These are phyloP conservation scores for Sebastes schlegelii DNA, from an alignment of 2,113 vertebrate species.

Conservation along the genomic window DNA sequence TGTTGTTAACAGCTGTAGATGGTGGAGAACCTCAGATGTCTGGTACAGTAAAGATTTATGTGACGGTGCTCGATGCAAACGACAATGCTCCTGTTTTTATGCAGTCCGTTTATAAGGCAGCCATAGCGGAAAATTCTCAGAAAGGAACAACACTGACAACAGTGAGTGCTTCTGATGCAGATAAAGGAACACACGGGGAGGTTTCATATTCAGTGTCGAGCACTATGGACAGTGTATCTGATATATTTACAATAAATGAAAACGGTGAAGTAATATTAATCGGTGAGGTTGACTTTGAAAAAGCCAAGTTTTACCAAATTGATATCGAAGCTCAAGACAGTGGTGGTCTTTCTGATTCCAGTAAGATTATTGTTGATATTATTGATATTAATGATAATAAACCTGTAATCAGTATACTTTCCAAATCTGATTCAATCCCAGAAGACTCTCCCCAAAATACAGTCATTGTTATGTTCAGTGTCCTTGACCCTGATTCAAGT, in stretches of 20 bases:
- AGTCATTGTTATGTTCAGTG: constrained; percentile 64
- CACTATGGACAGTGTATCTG: constrained; percentile 35
- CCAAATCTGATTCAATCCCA: constrained; percentile 57
- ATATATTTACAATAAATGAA: constrained; percentile 78
- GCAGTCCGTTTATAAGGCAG: constrained; percentile 68
- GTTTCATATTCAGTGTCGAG: constrained; percentile 81
- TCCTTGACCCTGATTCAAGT: constrained; percentile 66
- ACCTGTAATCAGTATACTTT: constrained; percentile 76
- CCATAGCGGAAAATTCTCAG: constrained; percentile 73
- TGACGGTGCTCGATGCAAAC: constrained; percentile 61
- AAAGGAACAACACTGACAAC: constrained; percentile 46
- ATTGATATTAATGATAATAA: constrained; percentile 82
- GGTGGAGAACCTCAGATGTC: constrained; percentile 66
- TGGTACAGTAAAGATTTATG: constrained; percentile 48
- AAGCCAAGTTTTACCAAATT: constrained; percentile 68
- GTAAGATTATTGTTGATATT: constrained; percentile 80
- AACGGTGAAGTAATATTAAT: constrained; percentile 77
- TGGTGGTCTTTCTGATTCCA: constrained; percentile 72
- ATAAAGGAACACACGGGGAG: constrained; percentile 80
- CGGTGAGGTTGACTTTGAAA: constrained; percentile 82
- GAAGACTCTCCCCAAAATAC: constrained; percentile 58
- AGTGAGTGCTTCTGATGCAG: constrained; percentile 82
- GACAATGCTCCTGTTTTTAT: constrained; percentile 81
- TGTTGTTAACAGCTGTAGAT: constrained; percentile 71
- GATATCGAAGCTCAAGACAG: constrained; percentile 80